Conservation (phyloP, 2,888 invertebrate genomes). For the Caenorhabditis sp. region DNA sequence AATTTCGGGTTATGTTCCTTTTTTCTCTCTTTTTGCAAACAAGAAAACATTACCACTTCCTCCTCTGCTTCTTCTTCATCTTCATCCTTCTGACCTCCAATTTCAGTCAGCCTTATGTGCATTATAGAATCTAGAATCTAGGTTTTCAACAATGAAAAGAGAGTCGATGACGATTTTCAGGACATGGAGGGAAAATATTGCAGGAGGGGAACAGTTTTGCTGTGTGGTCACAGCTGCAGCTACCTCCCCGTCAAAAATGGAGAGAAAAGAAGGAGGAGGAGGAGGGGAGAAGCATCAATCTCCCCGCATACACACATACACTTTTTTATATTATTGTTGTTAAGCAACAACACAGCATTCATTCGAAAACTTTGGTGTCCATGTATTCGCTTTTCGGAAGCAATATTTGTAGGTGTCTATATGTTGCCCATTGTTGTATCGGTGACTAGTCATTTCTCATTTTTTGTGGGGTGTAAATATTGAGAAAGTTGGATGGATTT, state of each 20-base stretch:
- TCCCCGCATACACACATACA: neutral
- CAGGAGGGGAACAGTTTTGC: conserved; percentile 40
- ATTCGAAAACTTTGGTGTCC: conserved; percentile 22
- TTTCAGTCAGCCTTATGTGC: conserved; percentile 29
- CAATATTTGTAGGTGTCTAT: neutral
- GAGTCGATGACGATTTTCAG: neutral
- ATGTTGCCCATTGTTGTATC: neutral
- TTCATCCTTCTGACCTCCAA: neutral
- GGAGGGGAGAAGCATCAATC: conserved; percentile 19
- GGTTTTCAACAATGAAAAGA: no score
- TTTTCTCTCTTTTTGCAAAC: conserved; percentile 5
- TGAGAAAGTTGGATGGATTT: no score
- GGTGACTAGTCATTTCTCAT: neutral
- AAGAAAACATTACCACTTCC: conserved; percentile 40
- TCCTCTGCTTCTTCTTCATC: conserved; percentile 33
- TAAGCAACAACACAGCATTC: no score
- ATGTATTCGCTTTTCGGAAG: conserved; percentile 1
- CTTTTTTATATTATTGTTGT: conserved; percentile 48
- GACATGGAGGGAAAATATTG: neutral
- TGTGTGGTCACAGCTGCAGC: conserved; percentile 52
- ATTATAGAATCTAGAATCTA: neutral
- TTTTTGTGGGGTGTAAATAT: conserved; percentile 9
- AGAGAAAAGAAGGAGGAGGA: neutral
- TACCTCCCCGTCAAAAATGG: conserved; percentile 17
- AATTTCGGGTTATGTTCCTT: conserved; percentile 18